phyloP scores from a whole-genome alignment of 2,113 vertebrate species.

The Cricetomys ansorgei region DNA sequence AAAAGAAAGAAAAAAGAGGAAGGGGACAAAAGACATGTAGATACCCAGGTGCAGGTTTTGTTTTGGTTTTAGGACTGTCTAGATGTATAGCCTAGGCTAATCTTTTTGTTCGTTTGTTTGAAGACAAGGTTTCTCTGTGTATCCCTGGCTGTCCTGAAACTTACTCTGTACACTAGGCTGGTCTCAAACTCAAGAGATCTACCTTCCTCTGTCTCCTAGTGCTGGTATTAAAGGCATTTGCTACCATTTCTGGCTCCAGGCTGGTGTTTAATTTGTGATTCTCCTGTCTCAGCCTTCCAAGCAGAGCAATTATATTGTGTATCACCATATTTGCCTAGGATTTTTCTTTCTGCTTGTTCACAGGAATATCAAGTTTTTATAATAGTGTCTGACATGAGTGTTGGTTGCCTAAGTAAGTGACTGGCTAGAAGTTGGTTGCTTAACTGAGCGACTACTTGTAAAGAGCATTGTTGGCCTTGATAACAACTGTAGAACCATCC shows the following conservation, averaged over 20 bases:
- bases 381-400: background rate
- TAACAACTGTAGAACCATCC: background rate
- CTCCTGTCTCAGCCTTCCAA: background rate
- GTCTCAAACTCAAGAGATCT: background rate
- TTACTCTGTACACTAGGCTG: background rate
- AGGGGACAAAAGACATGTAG: background rate
- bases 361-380: background rate
- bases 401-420: background rate
- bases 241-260: background rate
- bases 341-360: background rate
- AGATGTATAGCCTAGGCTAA: background rate
- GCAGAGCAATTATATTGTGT: background rate
- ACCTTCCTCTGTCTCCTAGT: background rate
- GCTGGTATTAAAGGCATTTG: background rate
- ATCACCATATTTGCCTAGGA: background rate
- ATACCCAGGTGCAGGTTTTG: background rate
- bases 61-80: background rate
- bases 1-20: background rate
- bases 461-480: background rate
- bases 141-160: background rate
- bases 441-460: background rate
- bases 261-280: background rate
- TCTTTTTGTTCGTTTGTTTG: background rate
- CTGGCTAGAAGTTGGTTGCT: background rate
- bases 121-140: background rate